Percentiles rank a stretch among this genome's conserved stretches.
phyloP scores from a whole-genome alignment of 2,797 vertebrate species.

The Pterois miles region DNA sequence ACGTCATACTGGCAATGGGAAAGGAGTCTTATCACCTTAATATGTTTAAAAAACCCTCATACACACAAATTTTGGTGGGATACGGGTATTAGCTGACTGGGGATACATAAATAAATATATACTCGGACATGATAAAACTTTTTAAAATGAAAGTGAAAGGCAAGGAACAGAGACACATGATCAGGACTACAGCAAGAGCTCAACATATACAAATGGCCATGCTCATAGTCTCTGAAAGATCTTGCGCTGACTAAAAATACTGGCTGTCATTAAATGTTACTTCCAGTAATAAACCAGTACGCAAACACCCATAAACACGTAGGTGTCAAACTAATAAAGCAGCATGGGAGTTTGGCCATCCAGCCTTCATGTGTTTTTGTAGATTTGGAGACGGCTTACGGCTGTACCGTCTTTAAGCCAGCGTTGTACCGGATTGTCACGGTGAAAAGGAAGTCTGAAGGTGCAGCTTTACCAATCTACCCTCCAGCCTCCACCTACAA shows the following conservation, averaged over 20 bases:
- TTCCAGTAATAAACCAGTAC: conserved; percentile 11
- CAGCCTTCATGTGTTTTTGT: conserved; percentile 13
- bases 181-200: not conserved
- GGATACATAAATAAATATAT: not conserved
- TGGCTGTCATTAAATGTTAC: conserved; percentile 4
- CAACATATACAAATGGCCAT: conserved; percentile 27
- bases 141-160: not conserved
- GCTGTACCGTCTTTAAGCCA: not conserved
- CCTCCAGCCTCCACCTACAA: no score
- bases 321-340: conserved; percentile 43
- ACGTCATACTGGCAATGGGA: no score
- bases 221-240: conserved; percentile 14
- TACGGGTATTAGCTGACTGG: not conserved
- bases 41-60: no score
- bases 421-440: not conserved
- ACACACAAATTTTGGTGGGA: no score
- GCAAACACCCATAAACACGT: conserved; percentile 46
- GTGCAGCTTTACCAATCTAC: not conserved
- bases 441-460: not conserved
- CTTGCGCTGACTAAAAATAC: not conserved
- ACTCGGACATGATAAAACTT: not conserved
- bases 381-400: not conserved
- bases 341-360: not conserved
- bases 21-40: no score
- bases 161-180: not conserved